Conservation (phyloP, 2,797 vertebrate species). For the Helicolenus hilgendorfi region DNA sequence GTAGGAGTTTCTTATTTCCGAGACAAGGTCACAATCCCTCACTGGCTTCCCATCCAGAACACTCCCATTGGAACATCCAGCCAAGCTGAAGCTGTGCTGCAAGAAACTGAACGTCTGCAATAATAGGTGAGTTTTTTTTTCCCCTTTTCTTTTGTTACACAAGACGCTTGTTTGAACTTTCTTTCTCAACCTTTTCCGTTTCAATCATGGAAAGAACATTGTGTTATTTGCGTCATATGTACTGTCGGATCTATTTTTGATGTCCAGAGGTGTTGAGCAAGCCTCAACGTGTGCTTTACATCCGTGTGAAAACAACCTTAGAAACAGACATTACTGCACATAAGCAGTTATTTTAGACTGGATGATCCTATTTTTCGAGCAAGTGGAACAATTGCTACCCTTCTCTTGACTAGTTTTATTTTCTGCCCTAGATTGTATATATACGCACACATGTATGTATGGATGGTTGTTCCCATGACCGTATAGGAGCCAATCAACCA, state of each 20-base stretch:
- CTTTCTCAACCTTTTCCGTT: too few species aligned
- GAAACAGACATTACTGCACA: background rate
- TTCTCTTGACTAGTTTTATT: background rate
- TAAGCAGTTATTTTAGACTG: background rate
- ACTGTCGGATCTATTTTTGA: background rate
- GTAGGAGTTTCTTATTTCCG: background rate
- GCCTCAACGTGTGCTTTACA: background rate
- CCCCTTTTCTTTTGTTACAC: background rate
- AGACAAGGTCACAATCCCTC: background rate
- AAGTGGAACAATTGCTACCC: background rate
- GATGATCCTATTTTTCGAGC: background rate
- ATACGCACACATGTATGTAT: background rate
- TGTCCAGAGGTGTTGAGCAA: background rate
- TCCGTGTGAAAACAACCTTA: background rate
- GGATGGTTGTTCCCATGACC: background rate
- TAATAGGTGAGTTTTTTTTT: background rate
- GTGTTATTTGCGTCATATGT: background rate
- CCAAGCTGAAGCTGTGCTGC: background rate
- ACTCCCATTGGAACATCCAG: background rate
- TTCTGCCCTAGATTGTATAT: background rate
- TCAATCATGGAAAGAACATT: background rate
- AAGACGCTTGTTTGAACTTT: background rate
- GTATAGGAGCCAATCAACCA: background rate
- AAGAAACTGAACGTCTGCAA: background rate
- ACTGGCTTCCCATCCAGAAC: background rate